Conservation (phyloP, 2,888 invertebrate species). For the Eristalis tenax region DNA sequence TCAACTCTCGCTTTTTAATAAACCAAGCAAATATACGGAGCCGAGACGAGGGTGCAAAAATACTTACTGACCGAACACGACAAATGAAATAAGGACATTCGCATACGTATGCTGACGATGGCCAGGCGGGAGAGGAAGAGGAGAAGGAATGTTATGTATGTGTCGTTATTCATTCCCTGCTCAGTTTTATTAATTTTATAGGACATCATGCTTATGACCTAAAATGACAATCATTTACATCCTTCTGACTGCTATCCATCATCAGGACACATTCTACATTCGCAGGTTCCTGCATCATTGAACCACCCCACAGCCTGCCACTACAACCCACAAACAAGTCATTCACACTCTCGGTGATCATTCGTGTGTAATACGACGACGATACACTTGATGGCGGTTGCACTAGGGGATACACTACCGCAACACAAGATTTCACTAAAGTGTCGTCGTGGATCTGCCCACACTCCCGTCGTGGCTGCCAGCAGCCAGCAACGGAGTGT, state of each 20-base stretch:
- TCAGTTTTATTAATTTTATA: constrained; percentile 56
- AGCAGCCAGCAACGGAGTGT: constrained; percentile 6
- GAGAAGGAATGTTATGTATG: background rate
- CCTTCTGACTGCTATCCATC: constrained; percentile 53
- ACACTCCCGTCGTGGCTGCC: background rate
- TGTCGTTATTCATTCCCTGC: background rate
- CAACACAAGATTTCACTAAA: background rate
- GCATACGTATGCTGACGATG: background rate
- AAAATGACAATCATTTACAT: constrained; percentile 59
- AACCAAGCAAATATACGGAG: constrained; percentile 34
- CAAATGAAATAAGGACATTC: constrained; percentile 31
- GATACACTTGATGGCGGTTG: constrained; percentile 29
- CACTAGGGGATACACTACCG: constrained; percentile 1
- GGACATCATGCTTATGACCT: constrained; percentile 41
- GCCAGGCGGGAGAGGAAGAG: background rate
- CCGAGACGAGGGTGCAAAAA: background rate
- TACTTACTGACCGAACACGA: constrained; percentile 34
- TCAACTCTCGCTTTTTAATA: constrained; percentile 30
- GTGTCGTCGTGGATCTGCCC: background rate
- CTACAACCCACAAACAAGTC: constrained; percentile 6
- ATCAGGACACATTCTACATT: too few species aligned
- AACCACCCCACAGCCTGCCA: background rate
- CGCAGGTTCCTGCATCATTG: background rate
- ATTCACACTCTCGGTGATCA: constrained; percentile 45
- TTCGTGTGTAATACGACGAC: constrained; percentile 27